Evolutionary conservation across 2,888 invertebrate species (phyloP).

Genomic region (Branchipolynoe longqiensis): DNA sequence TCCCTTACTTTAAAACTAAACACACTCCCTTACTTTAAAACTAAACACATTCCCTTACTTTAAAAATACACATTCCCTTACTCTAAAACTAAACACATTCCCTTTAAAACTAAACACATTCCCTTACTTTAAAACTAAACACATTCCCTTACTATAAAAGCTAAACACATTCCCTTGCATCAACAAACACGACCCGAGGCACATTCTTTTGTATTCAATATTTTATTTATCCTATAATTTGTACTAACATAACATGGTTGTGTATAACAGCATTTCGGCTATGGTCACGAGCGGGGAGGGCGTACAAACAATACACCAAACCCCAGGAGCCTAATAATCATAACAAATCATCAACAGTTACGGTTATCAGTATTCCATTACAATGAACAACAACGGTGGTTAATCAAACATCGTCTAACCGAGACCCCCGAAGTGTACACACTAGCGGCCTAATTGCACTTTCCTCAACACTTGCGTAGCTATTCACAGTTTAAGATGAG

Average conservation of each 20-base stretch:
- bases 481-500: slow-evolving; percentile 9
- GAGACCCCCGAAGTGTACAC: too few species aligned
- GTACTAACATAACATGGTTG: slow-evolving; percentile 25
- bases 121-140: background rate
- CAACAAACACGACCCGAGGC: background rate
- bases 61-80: background rate
- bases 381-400: slow-evolving; percentile 54
- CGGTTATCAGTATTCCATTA: background rate
- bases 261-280: background rate
- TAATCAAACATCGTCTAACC: slow-evolving; percentile 9
- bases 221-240: slow-evolving; percentile 48
- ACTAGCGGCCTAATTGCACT: too few species aligned
- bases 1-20: too few species aligned
- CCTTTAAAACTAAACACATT: background rate
- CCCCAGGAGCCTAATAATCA: background rate
- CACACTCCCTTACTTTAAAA: too few species aligned
- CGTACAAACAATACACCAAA: slow-evolving; percentile 4
- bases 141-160: background rate
- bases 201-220: slow-evolving; percentile 6
- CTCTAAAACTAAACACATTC: background rate
- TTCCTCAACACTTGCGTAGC: slow-evolving; percentile 47
- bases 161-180: background rate
- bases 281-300: background rate
- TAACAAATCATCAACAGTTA: slow-evolving; percentile 11
- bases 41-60: background rate